Evolutionary conservation across 2,797 vertebrate genomes (phyloP), one percentile per base, ranked within the genome.

Genomic region (Spea hammondii): DNA sequence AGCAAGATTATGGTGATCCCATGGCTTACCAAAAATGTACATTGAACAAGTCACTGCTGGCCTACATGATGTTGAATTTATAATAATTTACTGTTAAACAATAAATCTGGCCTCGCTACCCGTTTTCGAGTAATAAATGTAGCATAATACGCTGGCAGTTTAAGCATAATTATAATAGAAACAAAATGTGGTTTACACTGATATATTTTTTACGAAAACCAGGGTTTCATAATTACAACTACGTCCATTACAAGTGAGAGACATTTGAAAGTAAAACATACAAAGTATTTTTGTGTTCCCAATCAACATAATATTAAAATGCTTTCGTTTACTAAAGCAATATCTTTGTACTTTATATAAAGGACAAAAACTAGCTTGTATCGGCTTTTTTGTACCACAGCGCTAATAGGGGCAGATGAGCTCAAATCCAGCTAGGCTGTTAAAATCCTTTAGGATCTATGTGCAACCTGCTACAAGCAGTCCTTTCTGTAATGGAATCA

Each of bases 391-490:
- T 59, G 9, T 68, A 49, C 55, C 64, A 55, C 14, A 44, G 74
- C 64, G 70, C 70, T 77, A 77, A 82, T 72, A 76, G 65, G 68
- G 70, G 69, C 79, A 82, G 74, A 82, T 82, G 74, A 69, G 65
- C 79, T 62, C 53, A 77, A 82, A 73, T 77, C 70, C 72, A 73
- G 65, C 74, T 77, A 73, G 62, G 74, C 74, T 64, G 70, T 64
- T 69, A 68, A 64, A 79, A 69, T 74, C 72, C 71, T 72, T 64
- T 54, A 77, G 74, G 74, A 77, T 77, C 70, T 73, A 77, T 82
- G 62, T 77, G 48, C 70, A 82, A 64, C 62, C 74, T 77, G 70
- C 69, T 45, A 32, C 53, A 73, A 49, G 62, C 46, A 57, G 59
- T 54, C 73, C 64, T 73, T 67, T 72, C 55, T 82, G 74, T 57